These are phyloP conservation scores for Taphrorychus bicolor DNA, from an alignment of 2,888 invertebrate genomes.

Conservation along the genomic window DNA sequence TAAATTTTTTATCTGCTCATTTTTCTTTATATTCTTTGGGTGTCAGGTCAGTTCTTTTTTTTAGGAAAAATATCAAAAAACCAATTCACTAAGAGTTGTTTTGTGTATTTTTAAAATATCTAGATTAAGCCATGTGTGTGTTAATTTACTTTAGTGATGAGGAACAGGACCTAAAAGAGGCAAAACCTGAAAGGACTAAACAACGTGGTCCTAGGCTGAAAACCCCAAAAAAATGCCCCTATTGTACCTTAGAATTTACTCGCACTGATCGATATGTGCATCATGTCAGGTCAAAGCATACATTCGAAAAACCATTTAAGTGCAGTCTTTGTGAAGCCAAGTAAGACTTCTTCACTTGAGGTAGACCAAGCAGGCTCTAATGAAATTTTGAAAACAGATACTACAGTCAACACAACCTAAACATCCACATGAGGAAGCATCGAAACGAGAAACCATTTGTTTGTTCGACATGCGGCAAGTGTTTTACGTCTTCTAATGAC, in stretches of 20 bases:
- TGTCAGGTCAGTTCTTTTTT: too few relatives aligned
- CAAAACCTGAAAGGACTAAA: conserved; percentile 27
- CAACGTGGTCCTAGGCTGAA: conserved; percentile 43
- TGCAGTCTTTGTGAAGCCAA: conserved; percentile 48
- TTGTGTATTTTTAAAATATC: too few relatives aligned
- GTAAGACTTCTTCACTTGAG: conserved; percentile 24
- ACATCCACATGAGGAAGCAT: conserved; percentile 49
- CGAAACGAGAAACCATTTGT: conserved; percentile 48
- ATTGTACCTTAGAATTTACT: conserved; percentile 48
- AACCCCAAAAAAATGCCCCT: conserved; percentile 45
- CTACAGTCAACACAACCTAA: conserved; percentile 46
- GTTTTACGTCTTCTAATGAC: conserved; percentile 49
- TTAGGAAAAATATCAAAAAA: too few relatives aligned
- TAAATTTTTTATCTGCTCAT: too few relatives aligned
- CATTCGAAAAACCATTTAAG: conserved; percentile 50
- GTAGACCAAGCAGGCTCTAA: background rate
- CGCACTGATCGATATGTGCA: conserved; percentile 47
- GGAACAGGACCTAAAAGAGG: conserved; percentile 18
- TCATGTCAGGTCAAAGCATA: conserved; percentile 49
- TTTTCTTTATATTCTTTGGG: too few relatives aligned
- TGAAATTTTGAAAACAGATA: conserved; percentile 22
- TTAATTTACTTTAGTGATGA: conserved; percentile 23
- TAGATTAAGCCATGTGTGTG: too few relatives aligned
- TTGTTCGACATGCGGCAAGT: conserved; percentile 54
- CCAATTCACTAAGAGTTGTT: too few relatives aligned